phyloP scores from a whole-genome alignment of 2,888 invertebrate genomes.

The Drosophila quinaria region DNA sequence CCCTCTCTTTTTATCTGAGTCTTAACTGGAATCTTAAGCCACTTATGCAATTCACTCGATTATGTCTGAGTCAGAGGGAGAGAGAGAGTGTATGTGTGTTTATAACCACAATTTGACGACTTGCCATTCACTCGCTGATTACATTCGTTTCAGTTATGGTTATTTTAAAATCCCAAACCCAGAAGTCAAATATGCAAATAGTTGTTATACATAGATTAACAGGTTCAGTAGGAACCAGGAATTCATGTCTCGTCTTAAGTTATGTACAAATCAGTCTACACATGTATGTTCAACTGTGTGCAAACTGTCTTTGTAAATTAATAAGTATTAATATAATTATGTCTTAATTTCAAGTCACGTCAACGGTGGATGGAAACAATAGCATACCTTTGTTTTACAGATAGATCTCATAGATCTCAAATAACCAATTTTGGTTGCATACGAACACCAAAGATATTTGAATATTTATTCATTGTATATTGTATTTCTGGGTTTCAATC shows the following conservation, averaged over 20 bases:
- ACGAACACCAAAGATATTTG: constrained; percentile 15
- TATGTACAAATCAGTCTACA: not conserved
- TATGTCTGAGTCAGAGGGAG: constrained; percentile 13
- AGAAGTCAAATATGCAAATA: constrained; percentile 68
- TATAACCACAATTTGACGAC: constrained; percentile 53
- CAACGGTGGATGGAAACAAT: constrained; percentile 48
- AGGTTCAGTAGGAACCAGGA: constrained; percentile 10
- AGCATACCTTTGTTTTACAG: constrained; percentile 45
- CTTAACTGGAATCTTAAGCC: constrained; percentile 56
- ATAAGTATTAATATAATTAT: constrained; percentile 31
- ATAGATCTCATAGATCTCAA: constrained; percentile 21
- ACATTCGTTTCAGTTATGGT: constrained; percentile 44
- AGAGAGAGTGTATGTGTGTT: constrained; percentile 9
- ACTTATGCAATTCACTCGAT: constrained; percentile 50
- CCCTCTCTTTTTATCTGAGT: constrained; percentile 36
- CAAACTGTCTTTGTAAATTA: constrained; percentile 17
- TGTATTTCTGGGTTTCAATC: constrained; percentile 25
- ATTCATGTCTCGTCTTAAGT: not conserved
- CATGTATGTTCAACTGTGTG: not conserved
- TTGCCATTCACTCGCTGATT: constrained; percentile 70
- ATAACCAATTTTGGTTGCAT: constrained; percentile 26
- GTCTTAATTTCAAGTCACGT: constrained; percentile 24
- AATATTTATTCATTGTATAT: constrained; percentile 24
- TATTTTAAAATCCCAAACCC: constrained; percentile 50
- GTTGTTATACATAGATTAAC: constrained; percentile 21